These are phyloP conservation scores for Xanthostigma xanthostigma DNA, from an alignment of 2,888 invertebrate genomes.

Conservation along the genomic window DNA sequence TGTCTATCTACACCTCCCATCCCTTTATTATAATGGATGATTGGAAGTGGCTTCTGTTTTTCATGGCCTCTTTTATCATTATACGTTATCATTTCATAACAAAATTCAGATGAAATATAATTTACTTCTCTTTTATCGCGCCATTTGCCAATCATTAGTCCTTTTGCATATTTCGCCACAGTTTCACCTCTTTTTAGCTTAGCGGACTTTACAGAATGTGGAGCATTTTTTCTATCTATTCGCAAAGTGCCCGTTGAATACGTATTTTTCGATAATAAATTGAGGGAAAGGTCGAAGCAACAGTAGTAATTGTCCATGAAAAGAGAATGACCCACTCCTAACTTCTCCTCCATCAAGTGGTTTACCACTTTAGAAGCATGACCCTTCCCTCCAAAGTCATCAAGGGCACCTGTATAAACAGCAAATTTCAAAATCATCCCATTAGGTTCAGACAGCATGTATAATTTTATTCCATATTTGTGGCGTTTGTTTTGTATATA, in stretches of 20 bases:
- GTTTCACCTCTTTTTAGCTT: constrained; percentile 12
- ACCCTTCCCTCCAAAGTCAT: constrained; percentile 4
- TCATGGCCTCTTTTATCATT: not conserved
- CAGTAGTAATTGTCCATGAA: constrained; percentile 17
- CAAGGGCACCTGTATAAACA: constrained; percentile 9
- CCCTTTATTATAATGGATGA: constrained; percentile 3
- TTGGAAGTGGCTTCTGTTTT: constrained; percentile 4
- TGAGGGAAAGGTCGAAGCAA: constrained; percentile 11
- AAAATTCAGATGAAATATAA: too few relatives aligned
- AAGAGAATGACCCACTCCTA: constrained; percentile 13
- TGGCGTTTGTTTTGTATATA: not conserved
- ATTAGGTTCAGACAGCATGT: constrained; percentile 21
- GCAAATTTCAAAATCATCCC: constrained; percentile 17
- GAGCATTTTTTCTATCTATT: too few relatives aligned
- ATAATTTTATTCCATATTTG: constrained; percentile 18
- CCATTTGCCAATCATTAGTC: not conserved
- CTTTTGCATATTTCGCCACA: too few relatives aligned
- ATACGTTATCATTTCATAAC: not conserved
- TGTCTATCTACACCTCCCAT: constrained; percentile 6
- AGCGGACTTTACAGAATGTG: constrained; percentile 8
- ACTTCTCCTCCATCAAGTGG: constrained; percentile 10
- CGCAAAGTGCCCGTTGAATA: constrained; percentile 13
- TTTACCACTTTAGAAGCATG: constrained; percentile 14
- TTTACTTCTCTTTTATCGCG: too few relatives aligned
- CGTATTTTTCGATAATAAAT: constrained; percentile 11